These are phyloP conservation scores for Aphrophora alni DNA, from an alignment of 2,888 invertebrate genomes.

Conservation along the genomic window DNA sequence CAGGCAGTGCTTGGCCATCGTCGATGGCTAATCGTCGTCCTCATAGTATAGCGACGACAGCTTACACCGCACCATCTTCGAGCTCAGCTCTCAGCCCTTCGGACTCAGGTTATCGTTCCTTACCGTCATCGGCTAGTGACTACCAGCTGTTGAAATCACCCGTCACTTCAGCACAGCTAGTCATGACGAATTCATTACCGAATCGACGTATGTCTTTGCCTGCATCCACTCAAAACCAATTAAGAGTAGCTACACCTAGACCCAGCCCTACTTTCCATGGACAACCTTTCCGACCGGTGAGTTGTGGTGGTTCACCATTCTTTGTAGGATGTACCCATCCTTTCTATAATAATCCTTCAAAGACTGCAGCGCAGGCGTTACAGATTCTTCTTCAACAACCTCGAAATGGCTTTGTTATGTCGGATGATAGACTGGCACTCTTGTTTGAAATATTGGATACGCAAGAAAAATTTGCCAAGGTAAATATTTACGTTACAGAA, in stretches of 20 bases:
- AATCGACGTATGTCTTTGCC: slow-evolving; percentile 59
- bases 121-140: slow-evolving; percentile 68
- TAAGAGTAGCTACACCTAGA: slow-evolving; percentile 60
- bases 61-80: slow-evolving; percentile 45
- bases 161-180: slow-evolving; percentile 45
- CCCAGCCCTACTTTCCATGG: slow-evolving; percentile 70
- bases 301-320: slow-evolving; percentile 53
- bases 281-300: slow-evolving; percentile 58
- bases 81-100: slow-evolving; percentile 58
- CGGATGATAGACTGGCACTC: slow-evolving; percentile 78
- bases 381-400: slow-evolving; percentile 72
- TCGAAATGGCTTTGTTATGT: slow-evolving; percentile 75
- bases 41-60: slow-evolving; percentile 57
- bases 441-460: slow-evolving; percentile 84
- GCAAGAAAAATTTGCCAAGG: slow-evolving; percentile 83
- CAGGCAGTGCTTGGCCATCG: slow-evolving; percentile 54
- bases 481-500: slow-evolving; percentile 54
- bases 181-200: slow-evolving; percentile 29
- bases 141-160: slow-evolving; percentile 66
- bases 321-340: slow-evolving; percentile 60
- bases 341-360: slow-evolving; percentile 37
- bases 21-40: slow-evolving; percentile 39
- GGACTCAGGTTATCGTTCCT: slow-evolving; percentile 61
- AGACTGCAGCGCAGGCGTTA: slow-evolving; percentile 68
- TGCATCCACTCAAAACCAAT: slow-evolving; percentile 57